phyloP scores from a whole-genome alignment of 2,888 invertebrate species.

The Lacanobia oleracea region DNA sequence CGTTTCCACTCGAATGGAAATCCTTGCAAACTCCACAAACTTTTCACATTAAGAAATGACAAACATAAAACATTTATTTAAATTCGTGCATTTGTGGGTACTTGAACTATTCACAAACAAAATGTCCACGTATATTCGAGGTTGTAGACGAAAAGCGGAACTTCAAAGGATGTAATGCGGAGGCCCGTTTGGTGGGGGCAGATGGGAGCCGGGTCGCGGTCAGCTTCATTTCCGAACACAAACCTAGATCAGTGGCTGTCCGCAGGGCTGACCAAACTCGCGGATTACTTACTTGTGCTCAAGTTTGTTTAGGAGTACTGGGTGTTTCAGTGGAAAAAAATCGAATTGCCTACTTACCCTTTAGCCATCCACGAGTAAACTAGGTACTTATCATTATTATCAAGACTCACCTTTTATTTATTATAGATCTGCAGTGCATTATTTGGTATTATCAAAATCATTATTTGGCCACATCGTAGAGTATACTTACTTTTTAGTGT shows the following conservation, averaged over 20 bases:
- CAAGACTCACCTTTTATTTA: no score
- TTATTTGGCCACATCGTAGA: no score
- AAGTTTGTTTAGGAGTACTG: conserved; percentile 36
- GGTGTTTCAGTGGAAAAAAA: background rate
- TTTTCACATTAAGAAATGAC: conserved; percentile 67
- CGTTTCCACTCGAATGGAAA: conserved; percentile 62
- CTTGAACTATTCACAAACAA: conserved; percentile 69
- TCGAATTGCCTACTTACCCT: background rate
- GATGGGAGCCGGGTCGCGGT: conserved; percentile 64
- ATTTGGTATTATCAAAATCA: no score
- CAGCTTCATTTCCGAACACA: conserved; percentile 69
- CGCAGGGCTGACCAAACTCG: conserved; percentile 55
- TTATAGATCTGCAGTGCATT: no score
- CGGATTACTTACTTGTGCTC: conserved; percentile 41
- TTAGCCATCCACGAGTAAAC: no score
- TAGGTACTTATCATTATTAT: no score
- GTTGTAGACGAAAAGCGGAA: conserved; percentile 64
- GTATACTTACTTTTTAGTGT: no score
- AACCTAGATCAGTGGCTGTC: conserved; percentile 60
- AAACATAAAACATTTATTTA: conserved; percentile 65
- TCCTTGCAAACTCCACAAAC: conserved; percentile 56
- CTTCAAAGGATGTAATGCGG: conserved; percentile 75
- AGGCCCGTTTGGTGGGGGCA: conserved; percentile 65
- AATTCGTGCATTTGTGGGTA: conserved; percentile 49
- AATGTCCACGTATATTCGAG: conserved; percentile 68